Evolutionary conservation across 2,113 vertebrate species (phyloP), one percentile per base, ranked within the genome.

Genomic region (Poeciliopsis occidentalis): DNA sequence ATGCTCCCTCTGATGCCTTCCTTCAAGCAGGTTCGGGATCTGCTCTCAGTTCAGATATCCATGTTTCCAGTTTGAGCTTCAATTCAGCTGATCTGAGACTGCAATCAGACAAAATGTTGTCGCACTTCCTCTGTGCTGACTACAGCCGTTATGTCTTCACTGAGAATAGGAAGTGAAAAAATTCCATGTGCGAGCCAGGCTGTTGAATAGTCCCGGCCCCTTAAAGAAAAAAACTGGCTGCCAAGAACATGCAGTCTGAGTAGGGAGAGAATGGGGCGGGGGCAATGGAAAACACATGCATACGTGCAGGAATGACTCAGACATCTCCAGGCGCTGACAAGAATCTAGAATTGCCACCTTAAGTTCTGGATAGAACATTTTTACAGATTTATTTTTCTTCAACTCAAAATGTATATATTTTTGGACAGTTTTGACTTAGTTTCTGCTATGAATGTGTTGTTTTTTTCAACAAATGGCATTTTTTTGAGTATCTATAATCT

Each of bases 161-260:
- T 57, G 11, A 2, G 0, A 71, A 75, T n/a, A 78, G 83, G 88
- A 86, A 74, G 83, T 76, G 17, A n/a, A 70, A 54, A 75, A 31
- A 60, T 62, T 47, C 70, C 68, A 62, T 34, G 10, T 69, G 70
- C 12, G 37, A 63, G 51, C 12, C 13, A 66, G 61, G 71, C 71
- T 8, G 68, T 61, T n/a, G 60, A n/a, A 27, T 0, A 15, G 76
- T 79, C 44, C 76, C 69, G 22, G 51, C 78, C 67, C 29, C 54
- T 24, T 0, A 8, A 17, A 73, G 19, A 65, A 64, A 17, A 3
- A 7, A 12, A 64, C 27, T 66, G 62, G 29, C 6, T 60, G 44
- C 31, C 37, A 24, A 37, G 32, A 80, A 60, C 29, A 8, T n/a
- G 47, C 69, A 66, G 60, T n/a, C 12, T 19, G 27, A 22, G 27